Percentiles rank a stretch among this genome's conserved stretches.
Evolutionary conservation across 2,113 vertebrate genomes (phyloP).

Genomic region (Zosterops japonicus): DNA sequence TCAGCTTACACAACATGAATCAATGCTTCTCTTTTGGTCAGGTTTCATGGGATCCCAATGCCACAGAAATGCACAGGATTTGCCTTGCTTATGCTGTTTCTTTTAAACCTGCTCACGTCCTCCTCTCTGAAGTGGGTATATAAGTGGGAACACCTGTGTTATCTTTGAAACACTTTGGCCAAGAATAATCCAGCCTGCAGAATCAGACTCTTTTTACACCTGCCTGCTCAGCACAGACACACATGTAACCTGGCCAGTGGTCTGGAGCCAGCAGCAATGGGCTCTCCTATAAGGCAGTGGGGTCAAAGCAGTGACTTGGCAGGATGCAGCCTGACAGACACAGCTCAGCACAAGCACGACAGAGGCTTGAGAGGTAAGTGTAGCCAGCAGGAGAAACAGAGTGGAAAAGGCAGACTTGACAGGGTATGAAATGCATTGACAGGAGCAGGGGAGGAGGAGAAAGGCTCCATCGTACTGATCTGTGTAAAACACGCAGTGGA

Average conservation of each 20-base stretch:
- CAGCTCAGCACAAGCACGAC: neutral
- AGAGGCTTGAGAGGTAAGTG: neutral
- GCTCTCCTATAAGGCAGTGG: neutral
- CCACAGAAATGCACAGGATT: neutral
- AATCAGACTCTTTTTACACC: neutral
- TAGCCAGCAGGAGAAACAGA: neutral
- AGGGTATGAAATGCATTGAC: fast-evolving
- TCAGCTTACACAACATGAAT: neutral
- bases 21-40: neutral
- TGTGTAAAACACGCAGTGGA: neutral
- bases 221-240: neutral
- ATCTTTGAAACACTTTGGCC: neutral
- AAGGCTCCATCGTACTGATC: neutral
- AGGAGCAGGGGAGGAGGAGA: neutral
- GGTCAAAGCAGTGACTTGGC: neutral
- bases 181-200: neutral
- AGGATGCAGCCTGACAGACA: neutral
- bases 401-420: neutral
- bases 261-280: neutral
- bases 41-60: neutral
- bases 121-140: neutral
- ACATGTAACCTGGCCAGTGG: fast-evolving
- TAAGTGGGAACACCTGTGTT: neutral
- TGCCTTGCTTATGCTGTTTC: neutral
- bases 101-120: neutral